These are phyloP conservation scores for Marcusenius ussheri DNA, from an alignment of 2,113 vertebrate species.

Conservation along the genomic window DNA sequence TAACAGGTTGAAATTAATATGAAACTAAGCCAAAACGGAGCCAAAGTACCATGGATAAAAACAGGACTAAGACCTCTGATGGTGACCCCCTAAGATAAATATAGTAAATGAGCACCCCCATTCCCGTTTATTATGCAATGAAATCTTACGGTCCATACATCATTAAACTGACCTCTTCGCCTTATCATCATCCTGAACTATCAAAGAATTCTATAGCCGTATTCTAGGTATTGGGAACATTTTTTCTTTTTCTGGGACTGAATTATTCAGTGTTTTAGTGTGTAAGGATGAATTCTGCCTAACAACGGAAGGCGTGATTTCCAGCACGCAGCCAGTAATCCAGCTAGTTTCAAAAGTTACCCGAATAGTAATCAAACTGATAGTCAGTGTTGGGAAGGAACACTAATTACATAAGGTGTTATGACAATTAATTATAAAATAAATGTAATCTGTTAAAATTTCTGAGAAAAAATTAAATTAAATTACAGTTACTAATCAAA, in stretches of 20 bases:
- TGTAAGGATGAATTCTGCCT: not conserved
- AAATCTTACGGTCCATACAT: not conserved
- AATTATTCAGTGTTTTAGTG: not conserved
- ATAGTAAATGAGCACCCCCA: not conserved
- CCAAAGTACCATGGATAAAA: not conserved
- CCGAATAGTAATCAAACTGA: not conserved
- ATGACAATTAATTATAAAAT: not conserved
- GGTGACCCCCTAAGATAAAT: not conserved
- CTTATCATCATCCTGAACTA: not conserved
- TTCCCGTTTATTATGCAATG: not conserved
- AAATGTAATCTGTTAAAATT: not conserved
- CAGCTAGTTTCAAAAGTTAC: not conserved
- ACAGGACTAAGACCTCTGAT: not conserved
- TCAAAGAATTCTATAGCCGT: not conserved
- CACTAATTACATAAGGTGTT: not conserved
- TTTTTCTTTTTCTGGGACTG: not conserved
- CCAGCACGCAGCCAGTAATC: not conserved
- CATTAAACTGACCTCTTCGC: not conserved
- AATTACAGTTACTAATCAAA: not conserved
- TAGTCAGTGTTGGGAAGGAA: not conserved
- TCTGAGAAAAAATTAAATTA: not conserved
- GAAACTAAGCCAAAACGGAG: not conserved
- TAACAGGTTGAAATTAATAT: not conserved
- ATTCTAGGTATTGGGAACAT: not conserved
- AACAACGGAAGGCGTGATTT: not conserved